Conservation (phyloP, 2,888 invertebrate genomes). For the Ctena decussata region DNA sequence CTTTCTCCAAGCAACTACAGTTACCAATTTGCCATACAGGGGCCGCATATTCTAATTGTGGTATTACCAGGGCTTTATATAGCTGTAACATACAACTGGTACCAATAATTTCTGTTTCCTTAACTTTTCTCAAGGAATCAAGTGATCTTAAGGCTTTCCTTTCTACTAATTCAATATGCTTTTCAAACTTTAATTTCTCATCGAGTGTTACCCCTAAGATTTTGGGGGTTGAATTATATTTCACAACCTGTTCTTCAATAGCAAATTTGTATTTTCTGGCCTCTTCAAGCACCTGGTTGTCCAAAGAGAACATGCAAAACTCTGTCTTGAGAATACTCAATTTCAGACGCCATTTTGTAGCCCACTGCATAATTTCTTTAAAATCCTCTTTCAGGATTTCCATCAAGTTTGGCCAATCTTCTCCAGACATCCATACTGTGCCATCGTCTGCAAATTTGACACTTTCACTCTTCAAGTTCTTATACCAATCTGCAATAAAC, state of each 20-base stretch:
- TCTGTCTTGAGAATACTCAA: conserved; percentile 15
- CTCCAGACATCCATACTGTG: conserved; percentile 4
- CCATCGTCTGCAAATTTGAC: conserved; percentile 27
- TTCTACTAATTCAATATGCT: conserved; percentile 4
- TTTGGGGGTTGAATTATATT: conserved; percentile 14
- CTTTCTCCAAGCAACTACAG: conserved; percentile 2
- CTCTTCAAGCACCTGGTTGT: background rate
- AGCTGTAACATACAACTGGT: conserved; percentile 2
- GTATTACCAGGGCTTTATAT: conserved; percentile 7
- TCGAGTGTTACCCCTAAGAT: conserved; percentile 5
- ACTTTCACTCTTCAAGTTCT: background rate
- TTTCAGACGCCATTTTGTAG: background rate
- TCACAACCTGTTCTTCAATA: background rate
- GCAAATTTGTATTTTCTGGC: background rate
- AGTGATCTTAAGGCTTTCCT: background rate
- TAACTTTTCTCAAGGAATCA: conserved; percentile 4
- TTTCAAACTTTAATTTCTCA: conserved; percentile 26
- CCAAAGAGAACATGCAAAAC: conserved; percentile 6
- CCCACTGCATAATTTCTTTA: background rate
- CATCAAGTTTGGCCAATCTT: background rate
- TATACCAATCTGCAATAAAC: background rate
- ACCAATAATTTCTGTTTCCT: conserved; percentile 1
- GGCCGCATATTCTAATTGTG: conserved; percentile 17
- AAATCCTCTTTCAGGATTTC: background rate
- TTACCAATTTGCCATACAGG: conserved; percentile 17